phyloP scores from a whole-genome alignment of 1,140 invertebrate species.

The Macrobrachium rosenbergii region DNA sequence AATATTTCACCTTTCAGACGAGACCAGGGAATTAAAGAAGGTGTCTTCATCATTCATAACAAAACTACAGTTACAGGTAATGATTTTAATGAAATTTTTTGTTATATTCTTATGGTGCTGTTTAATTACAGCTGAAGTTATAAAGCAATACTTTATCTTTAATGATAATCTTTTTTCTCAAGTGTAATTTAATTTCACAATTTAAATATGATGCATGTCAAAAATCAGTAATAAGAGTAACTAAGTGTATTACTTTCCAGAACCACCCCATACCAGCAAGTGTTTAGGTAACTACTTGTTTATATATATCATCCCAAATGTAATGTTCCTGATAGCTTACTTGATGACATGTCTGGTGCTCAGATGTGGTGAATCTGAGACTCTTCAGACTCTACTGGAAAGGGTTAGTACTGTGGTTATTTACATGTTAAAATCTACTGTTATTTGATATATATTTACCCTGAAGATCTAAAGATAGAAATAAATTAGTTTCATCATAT shows the following conservation, averaged over 20 bases:
- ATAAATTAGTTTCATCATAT: not conserved
- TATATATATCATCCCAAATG: constrained; percentile 35
- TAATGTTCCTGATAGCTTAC: constrained; percentile 44
- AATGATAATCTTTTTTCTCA: not conserved
- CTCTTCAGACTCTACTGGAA: constrained; percentile 52
- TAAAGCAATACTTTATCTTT: not conserved
- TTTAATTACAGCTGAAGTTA: not conserved
- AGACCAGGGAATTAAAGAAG: too few relatives aligned
- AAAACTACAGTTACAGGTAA: not conserved
- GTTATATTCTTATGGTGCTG: not conserved
- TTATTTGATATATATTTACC: not conserved
- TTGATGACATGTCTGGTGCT: constrained; percentile 40
- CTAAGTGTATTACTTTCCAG: constrained; percentile 14
- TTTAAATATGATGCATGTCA: not conserved
- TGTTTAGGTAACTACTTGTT: constrained; percentile 44
- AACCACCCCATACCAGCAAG: not conserved
- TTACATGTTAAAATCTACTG: not conserved
- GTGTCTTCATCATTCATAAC: too few relatives aligned
- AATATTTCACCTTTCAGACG: too few relatives aligned
- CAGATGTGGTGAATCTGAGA: constrained; percentile 46
- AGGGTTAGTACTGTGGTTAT: constrained; percentile 35
- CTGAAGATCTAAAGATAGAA: too few relatives aligned
- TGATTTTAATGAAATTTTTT: constrained; percentile 14
- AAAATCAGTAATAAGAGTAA: not conserved
- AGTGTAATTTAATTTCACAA: not conserved